phyloP scores from a whole-genome alignment of 2,113 vertebrate genomes.

The Sisor rabdophorus region DNA sequence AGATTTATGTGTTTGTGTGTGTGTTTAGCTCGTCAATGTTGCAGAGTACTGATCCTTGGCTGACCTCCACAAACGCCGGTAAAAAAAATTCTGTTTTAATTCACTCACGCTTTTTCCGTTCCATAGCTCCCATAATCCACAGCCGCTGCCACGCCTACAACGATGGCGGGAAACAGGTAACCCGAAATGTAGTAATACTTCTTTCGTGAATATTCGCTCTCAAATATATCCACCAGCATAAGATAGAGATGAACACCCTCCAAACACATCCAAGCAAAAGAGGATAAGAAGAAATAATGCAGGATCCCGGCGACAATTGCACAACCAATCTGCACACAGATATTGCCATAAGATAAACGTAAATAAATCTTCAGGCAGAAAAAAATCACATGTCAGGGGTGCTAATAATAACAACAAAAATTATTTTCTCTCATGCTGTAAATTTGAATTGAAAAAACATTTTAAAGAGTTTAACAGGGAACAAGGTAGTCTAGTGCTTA shows the following conservation, averaged over 20 bases:
- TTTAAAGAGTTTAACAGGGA: neutral
- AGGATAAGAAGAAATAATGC: conserved; percentile 97
- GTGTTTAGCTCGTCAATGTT: neutral
- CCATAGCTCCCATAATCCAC: conserved; percentile 97
- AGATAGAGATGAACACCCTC: conserved; percentile 98
- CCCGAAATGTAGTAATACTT: conserved; percentile 97
- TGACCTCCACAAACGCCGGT: neutral
- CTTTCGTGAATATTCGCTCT: conserved; percentile 98
- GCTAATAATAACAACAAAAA: no score
- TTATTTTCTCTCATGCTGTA: no score
- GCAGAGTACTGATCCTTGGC: neutral
- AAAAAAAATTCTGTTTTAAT: conserved; percentile 35
- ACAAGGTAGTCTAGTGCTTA: neutral
- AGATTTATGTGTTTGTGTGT: conserved; percentile 46
- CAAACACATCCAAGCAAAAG: conserved; percentile 98
- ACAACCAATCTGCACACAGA: conserved; percentile 80
- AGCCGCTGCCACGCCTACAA: conserved; percentile 94
- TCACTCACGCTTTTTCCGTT: conserved; percentile 90
- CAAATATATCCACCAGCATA: conserved; percentile 98
- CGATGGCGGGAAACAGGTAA: conserved; percentile 93
- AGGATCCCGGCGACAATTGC: conserved; percentile 94
- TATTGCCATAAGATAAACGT: neutral
- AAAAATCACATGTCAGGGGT: no score
- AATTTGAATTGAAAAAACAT: neutral
- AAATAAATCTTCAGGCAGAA: neutral